Evolutionary conservation across 2,113 vertebrate species (phyloP).

Genomic region (Accipiter virgatus): DNA sequence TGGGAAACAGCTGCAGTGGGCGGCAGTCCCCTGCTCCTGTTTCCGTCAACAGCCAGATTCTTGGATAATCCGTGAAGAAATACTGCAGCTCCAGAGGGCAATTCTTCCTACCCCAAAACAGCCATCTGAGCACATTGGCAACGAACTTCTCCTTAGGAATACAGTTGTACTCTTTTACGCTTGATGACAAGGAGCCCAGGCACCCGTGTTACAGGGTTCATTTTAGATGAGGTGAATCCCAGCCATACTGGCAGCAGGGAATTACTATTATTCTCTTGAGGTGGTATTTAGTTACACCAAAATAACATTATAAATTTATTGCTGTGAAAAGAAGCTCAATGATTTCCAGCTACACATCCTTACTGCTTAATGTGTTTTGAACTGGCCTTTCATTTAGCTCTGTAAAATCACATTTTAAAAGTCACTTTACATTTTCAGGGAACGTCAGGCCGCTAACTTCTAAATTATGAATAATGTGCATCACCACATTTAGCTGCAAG

Average conservation of each 20-base stretch:
- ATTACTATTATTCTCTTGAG: background rate
- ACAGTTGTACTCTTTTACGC: background rate
- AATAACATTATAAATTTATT: constrained; percentile 8
- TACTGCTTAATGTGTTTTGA: constrained; percentile 17
- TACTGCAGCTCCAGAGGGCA: background rate
- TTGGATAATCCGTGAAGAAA: background rate
- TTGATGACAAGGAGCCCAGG: background rate
- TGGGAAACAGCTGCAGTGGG: background rate
- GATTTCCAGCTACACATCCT: background rate
- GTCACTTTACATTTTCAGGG: constrained; percentile 17
- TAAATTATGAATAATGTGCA: constrained; percentile 27
- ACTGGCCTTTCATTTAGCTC: constrained; percentile 15
- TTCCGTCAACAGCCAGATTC: background rate
- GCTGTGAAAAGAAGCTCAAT: background rate
- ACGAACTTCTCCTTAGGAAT: background rate
- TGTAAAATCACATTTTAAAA: constrained; percentile 46
- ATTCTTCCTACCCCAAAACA: background rate
- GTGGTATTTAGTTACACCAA: background rate
- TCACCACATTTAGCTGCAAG: background rate
- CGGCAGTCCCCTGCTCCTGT: background rate
- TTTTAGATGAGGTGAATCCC: background rate
- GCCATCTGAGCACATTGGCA: background rate
- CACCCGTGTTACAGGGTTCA: background rate
- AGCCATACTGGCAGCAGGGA: background rate
- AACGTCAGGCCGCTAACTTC: background rate